These are phyloP conservation scores for Euwallacea fornicatus DNA, from an alignment of 1,140 invertebrate species.

Conservation along the genomic window DNA sequence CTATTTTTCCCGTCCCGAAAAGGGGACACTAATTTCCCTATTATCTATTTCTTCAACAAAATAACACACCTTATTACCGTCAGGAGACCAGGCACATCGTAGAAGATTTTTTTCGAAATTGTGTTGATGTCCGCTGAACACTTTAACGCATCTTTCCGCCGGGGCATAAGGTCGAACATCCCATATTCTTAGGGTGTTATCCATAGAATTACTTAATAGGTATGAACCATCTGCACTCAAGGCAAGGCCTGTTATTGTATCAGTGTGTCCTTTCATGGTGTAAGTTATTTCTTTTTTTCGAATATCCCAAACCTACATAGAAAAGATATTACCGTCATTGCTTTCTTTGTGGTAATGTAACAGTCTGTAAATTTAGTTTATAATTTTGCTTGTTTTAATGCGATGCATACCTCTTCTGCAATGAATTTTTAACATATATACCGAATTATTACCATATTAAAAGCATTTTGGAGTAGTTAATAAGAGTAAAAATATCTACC, in stretches of 20 bases:
- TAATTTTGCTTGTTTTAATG: too few species aligned
- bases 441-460: too few species aligned
- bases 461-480: too few species aligned
- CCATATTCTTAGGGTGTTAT: slow-evolving; percentile 86
- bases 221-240: slow-evolving; percentile 95
- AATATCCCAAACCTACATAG: slow-evolving; percentile 81
- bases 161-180: slow-evolving; percentile 81
- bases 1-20: too few species aligned
- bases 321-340: not conserved
- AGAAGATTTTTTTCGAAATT: slow-evolving; percentile 97
- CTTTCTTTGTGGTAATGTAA: too few species aligned
- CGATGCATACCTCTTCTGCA: too few species aligned
- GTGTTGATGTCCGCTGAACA: slow-evolving; percentile 83
- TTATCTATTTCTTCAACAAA: not conserved
- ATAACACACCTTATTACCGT: slow-evolving; percentile 69
- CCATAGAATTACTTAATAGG: slow-evolving; percentile 96
- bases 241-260: slow-evolving; percentile 92
- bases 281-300: slow-evolving; percentile 88
- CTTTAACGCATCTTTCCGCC: slow-evolving; percentile 90
- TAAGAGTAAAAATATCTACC: not conserved
- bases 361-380: too few species aligned
- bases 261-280: slow-evolving; percentile 83
- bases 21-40: too few species aligned
- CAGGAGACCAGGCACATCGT: slow-evolving; percentile 85
- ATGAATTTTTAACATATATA: too few species aligned